Conservation (phyloP, 2,113 vertebrate genomes). For the Mola mola region DNA sequence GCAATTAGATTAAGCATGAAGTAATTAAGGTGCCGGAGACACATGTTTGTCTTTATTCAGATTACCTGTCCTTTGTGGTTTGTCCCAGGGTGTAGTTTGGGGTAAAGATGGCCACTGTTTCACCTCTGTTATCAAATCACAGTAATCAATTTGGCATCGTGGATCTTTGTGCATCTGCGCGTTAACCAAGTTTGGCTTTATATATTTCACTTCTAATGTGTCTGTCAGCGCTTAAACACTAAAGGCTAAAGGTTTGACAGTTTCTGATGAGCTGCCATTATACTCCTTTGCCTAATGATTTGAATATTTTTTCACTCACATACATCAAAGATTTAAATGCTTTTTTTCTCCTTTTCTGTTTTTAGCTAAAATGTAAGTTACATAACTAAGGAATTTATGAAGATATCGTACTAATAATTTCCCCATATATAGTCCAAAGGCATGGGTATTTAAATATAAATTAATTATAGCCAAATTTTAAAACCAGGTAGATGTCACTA, state of each 20-base stretch:
- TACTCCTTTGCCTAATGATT: too few species aligned
- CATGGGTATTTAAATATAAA: too few species aligned
- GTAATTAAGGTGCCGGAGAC: conserved; percentile 62
- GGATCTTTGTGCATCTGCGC: conserved; percentile 4
- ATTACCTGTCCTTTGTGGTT: conserved; percentile 54
- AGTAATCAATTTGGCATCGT: conserved; percentile 38
- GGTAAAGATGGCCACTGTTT: conserved; percentile 32
- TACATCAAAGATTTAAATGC: too few species aligned
- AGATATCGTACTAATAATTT: too few species aligned
- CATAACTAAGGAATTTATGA: too few species aligned
- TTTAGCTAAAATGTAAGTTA: too few species aligned
- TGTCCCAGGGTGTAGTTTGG: conserved; percentile 38
- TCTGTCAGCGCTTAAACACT: neutral
- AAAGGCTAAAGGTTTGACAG: neutral
- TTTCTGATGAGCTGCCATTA: neutral
- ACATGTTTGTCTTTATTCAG: conserved; percentile 64
- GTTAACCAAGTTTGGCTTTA: conserved; percentile 26
- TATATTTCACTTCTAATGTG: conserved; percentile 17
- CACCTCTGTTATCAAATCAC: conserved; percentile 57
- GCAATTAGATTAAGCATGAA: conserved; percentile 55
- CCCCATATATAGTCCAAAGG: too few species aligned
- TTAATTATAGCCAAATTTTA: too few species aligned
- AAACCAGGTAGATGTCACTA: too few species aligned
- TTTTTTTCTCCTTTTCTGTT: too few species aligned
- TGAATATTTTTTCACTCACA: too few species aligned